Percentiles rank a stretch among this genome's conserved stretches.
These are phyloP conservation scores for Nerophis lumbriciformis DNA, from an alignment of 2,113 vertebrate genomes.

Conservation along the genomic window DNA sequence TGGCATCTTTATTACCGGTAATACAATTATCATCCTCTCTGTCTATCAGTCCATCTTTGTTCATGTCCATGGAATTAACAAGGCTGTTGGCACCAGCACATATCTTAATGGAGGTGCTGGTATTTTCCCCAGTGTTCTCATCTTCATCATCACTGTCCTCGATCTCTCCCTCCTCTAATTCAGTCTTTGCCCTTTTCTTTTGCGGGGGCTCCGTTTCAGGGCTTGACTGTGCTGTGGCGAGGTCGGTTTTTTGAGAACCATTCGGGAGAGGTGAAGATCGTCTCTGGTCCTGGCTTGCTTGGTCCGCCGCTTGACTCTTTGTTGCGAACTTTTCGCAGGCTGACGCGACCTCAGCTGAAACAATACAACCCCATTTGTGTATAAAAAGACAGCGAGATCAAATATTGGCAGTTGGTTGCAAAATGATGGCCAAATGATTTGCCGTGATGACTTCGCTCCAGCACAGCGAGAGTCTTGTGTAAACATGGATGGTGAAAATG, in stretches of 20 bases:
- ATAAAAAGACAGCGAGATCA: background rate
- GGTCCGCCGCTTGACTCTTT: conserved; percentile 9
- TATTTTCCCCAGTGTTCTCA: background rate
- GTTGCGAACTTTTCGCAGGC: conserved; percentile 14
- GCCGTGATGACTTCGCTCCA: background rate
- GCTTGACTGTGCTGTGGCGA: conserved; percentile 6
- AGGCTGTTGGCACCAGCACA: background rate
- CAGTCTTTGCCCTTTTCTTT: conserved; percentile 43
- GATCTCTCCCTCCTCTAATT: conserved; percentile 62
- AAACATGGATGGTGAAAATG: background rate
- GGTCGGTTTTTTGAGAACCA: conserved; percentile 8
- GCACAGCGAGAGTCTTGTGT: conserved; percentile 3
- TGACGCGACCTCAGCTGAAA: conserved; percentile 51
- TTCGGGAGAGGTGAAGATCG: background rate
- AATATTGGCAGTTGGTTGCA: background rate
- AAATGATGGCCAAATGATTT: background rate
- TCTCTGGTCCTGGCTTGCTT: background rate
- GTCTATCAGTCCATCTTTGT: conserved; percentile 9
- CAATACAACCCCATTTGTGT: conserved; percentile 13
- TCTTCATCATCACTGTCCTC: conserved; percentile 52
- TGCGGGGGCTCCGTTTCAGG: conserved; percentile 30
- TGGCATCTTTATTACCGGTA: conserved; percentile 7
- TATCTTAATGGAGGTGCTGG: background rate
- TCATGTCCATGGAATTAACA: conserved; percentile 1
- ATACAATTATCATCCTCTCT: background rate